Evolutionary conservation across 2,888 invertebrate genomes (phyloP), one percentile per base, ranked within the genome.

Genomic region (Neocrepidodera transversa): DNA sequence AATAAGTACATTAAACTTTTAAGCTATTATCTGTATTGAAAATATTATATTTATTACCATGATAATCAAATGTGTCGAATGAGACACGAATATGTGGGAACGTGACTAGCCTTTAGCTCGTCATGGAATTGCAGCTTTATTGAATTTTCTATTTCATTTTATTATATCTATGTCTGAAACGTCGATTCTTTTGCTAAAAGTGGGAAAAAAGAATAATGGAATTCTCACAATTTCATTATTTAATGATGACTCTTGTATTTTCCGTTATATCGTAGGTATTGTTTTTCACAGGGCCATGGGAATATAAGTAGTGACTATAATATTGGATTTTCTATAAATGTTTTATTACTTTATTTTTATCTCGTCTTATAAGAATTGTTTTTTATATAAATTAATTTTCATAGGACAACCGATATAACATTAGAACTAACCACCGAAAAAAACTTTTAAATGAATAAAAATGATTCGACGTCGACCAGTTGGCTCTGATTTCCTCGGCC

Each of bases 381-480:
- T n/a, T n/a, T n/a, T n/a, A n/a, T n/a, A n/a, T n/a, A n/a, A n/a
- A n/a, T n/a, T n/a, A n/a, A n/a, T n/a, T n/a, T n/a, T n/a, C n/a
- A n/a, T n/a, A n/a, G n/a, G n/a, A n/a, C n/a, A n/a, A n/a, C n/a
- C n/a, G n/a, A n/a, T n/a, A n/a, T n/a, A n/a, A n/a, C n/a, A n/a
- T n/a, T n/a, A n/a, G n/a, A n/a, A n/a, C n/a, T n/a, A n/a, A n/a
- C n/a, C n/a, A n/a, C n/a, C n/a, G n/a, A n/a, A n/a, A n/a, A n/a
- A n/a, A n/a, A n/a, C n/a, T 47, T 45, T 32, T n/a, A n/a, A 30
- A 52, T 18, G 28, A 26, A 40, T 28, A 28, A 30, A 38, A 47
- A 54, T 35, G 26, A 52, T 53, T 45, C 45, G 38, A 17, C 17
- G 47, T 18, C 45, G 38, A 26, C 16, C 45, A 35, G 43, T 53